Conservation (phyloP, 1,140 invertebrate genomes). For the Patella vulgata region DNA sequence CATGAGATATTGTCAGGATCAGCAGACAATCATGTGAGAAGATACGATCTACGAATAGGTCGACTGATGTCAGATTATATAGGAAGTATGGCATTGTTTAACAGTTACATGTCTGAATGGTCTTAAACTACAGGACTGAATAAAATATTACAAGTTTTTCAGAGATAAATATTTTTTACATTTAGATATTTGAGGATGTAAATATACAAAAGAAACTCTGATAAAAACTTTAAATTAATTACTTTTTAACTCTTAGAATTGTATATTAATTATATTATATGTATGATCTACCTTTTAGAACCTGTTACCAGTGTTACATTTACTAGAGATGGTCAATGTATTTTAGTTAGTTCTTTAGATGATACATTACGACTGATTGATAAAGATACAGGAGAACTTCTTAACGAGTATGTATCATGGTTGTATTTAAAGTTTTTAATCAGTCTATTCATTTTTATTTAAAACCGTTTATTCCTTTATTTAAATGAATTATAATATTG, state of each 20-base stretch:
- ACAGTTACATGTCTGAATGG: too few species aligned
- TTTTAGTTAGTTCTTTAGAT: slow-evolving; percentile 85
- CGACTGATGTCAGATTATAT: slow-evolving; percentile 85
- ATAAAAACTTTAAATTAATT: too few species aligned
- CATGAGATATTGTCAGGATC: slow-evolving; percentile 92
- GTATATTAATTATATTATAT: too few species aligned
- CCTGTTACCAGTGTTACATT: slow-evolving; percentile 64
- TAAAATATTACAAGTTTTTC: too few species aligned
- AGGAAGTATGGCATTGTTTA: slow-evolving; percentile 75
- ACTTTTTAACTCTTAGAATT: too few species aligned
- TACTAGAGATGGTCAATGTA: slow-evolving; percentile 78
- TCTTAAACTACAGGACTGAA: too few species aligned
- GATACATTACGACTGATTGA: slow-evolving; percentile 86
- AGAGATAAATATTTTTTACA: too few species aligned
- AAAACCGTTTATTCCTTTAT: too few species aligned
- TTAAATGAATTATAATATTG: too few species aligned
- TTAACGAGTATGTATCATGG: slow-evolving; percentile 73
- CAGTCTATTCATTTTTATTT: not conserved
- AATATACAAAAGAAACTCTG: too few species aligned
- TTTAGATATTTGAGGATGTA: too few species aligned
- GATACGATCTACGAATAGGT: slow-evolving; percentile 91
- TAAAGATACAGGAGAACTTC: slow-evolving; percentile 84
- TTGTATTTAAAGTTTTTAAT: not conserved
- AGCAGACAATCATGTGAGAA: slow-evolving; percentile 85
- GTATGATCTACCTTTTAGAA: slow-evolving; percentile 53